phyloP scores from a whole-genome alignment of 1,140 invertebrate genomes.

The Physella acuta region DNA sequence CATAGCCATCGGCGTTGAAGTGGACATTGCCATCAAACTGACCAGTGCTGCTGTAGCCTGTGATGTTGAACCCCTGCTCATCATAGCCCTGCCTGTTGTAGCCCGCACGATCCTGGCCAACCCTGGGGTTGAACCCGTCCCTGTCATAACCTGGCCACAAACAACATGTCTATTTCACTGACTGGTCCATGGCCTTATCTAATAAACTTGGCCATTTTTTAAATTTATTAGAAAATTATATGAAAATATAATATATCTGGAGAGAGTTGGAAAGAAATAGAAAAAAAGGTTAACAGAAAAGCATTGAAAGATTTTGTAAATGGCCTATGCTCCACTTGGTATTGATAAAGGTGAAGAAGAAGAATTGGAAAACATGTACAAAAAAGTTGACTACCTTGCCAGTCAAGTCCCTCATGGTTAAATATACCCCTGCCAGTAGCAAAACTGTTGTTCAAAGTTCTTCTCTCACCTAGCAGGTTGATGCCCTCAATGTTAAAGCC shows the following conservation, averaged over 20 bases:
- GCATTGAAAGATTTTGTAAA: no score
- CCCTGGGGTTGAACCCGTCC: conserved; percentile 37
- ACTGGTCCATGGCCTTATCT: background rate
- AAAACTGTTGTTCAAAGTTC: conserved; percentile 35
- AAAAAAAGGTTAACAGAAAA: no score
- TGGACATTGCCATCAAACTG: conserved; percentile 49
- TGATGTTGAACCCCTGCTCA: conserved; percentile 42
- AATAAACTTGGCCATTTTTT: background rate
- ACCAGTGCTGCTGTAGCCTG: conserved; percentile 42
- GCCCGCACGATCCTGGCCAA: conserved; percentile 42
- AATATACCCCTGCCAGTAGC: conserved; percentile 32
- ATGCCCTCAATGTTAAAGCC: conserved; percentile 43
- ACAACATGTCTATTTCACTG: no score
- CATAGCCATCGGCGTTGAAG: conserved; percentile 40
- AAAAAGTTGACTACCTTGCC: conserved; percentile 36
- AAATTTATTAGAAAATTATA: no score
- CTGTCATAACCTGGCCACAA: conserved; percentile 43
- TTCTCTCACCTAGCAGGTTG: conserved; percentile 29
- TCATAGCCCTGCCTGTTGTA: conserved; percentile 43
- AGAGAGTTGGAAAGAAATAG: no score
- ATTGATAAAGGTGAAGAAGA: no score
- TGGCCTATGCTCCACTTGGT: no score
- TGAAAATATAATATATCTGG: no score
- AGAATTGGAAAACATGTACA: background rate
- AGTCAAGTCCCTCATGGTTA: conserved; percentile 42